A percentile compares a stretch with the other conserved stretches of the same genome.
Conservation (phyloP, 2,888 invertebrate species). For the Malacosoma neustria region DNA sequence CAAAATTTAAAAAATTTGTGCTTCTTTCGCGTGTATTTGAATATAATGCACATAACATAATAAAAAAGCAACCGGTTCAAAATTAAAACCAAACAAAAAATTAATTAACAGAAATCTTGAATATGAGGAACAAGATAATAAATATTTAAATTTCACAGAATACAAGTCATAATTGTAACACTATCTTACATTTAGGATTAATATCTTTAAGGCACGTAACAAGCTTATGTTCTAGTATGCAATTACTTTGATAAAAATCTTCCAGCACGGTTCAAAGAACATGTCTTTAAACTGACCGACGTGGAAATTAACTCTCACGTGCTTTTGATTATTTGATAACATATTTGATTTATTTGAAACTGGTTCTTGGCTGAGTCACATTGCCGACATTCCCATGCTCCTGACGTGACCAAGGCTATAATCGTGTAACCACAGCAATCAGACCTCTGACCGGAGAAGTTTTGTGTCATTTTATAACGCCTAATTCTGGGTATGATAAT, state of each 20-base stretch:
- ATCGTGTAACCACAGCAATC: neutral
- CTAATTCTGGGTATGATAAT: too few species aligned
- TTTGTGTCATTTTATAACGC: too few species aligned
- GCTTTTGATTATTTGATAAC: constrained; percentile 73
- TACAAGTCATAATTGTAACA: constrained; percentile 24
- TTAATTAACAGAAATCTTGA: constrained; percentile 8
- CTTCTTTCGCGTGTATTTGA: too few species aligned
- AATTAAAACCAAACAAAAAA: constrained; percentile 8
- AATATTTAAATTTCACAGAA: constrained; percentile 9
- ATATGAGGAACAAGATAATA: constrained; percentile 8
- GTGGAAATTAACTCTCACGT: constrained; percentile 67
- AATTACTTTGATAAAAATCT: constrained; percentile 63
- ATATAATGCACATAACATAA: too few species aligned
- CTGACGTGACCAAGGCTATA: neutral
- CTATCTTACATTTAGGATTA: constrained; percentile 26
- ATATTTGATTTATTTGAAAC: constrained; percentile 60
- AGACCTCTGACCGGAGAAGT: neutral
- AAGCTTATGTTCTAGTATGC: constrained; percentile 56
- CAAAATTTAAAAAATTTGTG: too few species aligned
- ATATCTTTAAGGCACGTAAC: constrained; percentile 29
- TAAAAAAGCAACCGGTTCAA: neutral
- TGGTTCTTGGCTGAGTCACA: constrained; percentile 9
- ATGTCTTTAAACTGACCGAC: constrained; percentile 65
- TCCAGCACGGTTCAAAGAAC: constrained; percentile 54
- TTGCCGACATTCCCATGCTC: constrained; percentile 6